Percentiles rank a stretch among this genome's conserved stretches.
phyloP scores from a whole-genome alignment of 2,888 invertebrate species.

The Drosophila birchii region DNA sequence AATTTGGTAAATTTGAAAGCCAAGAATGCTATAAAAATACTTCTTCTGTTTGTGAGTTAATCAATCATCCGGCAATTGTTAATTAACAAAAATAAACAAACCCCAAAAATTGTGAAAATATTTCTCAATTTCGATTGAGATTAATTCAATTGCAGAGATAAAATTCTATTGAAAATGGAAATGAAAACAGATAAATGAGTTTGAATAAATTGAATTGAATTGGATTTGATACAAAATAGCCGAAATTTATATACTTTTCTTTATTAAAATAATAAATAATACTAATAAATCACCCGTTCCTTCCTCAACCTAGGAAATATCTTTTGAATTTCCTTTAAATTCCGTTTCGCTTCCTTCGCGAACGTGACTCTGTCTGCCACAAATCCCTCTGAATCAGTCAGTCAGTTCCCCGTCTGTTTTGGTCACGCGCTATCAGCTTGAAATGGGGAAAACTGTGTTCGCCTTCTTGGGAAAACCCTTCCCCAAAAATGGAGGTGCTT shows the following conservation, averaged over 20 bases:
- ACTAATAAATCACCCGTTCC: not conserved
- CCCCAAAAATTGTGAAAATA: not conserved
- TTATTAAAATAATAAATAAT: not conserved
- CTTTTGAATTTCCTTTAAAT: conserved; percentile 21
- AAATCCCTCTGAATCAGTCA: not conserved
- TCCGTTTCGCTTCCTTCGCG: not conserved
- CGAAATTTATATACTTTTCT: too few species aligned
- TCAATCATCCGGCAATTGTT: conserved; percentile 9
- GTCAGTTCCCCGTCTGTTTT: conserved; percentile 4
- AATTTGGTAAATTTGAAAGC: conserved; percentile 6
- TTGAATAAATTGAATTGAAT: not conserved
- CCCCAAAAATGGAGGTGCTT: conserved; percentile 17
- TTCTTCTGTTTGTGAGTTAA: not conserved
- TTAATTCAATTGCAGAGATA: conserved; percentile 8
- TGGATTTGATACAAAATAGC: too few species aligned
- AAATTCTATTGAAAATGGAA: not conserved
- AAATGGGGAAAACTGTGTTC: conserved; percentile 22
- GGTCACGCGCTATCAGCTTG: conserved; percentile 39
- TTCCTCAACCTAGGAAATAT: conserved; percentile 16
- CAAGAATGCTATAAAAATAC: conserved; percentile 11
- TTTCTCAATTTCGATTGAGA: not conserved
- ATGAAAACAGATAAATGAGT: not conserved
- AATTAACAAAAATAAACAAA: conserved; percentile 6
- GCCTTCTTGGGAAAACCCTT: conserved; percentile 29
- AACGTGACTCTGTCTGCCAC: conserved; percentile 33